Base-by-base conservation (phyloP, 2,888 invertebrate genomes). In the Stratiomys singularior region DNA sequence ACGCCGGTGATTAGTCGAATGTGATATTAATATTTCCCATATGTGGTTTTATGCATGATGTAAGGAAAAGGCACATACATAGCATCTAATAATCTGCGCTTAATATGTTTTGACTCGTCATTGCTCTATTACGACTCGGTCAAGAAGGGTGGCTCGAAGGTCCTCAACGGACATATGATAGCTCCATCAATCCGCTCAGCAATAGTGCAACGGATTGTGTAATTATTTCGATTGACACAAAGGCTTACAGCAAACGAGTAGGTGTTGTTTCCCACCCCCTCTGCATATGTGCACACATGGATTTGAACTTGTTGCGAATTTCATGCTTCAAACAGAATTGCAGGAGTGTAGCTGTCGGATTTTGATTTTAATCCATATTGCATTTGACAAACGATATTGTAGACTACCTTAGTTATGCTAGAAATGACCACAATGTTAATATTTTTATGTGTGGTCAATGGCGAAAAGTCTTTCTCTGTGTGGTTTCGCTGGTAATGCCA, bases 211-310 rank as follows among this genome's bases (percentile, higher is more conserved):
- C 58, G 60, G 23, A 21, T 37, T 74, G 74, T 74, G 74, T 58
- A 74, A 74, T 74, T 52, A 37, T 58, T 74, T 74, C 60, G 44
- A 37, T 74, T 74, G 60, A 74, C 74, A 74, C 37, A 60, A 58
- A 74, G 37, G 44, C 58, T 44, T 47, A 46, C 5, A 37, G 37
- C 9, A 7, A 44, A n/a, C 47, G 56, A 30, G 30, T 56, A 27
- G 56, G 56, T 56, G 28, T 72, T 28, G 28, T 25, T 1, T 11
- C 23, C n/a, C n/a, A n/a, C 15, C 7, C 52, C 52, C n/a, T 15
- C n/a, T 9, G 15, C 52, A 52, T 52, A 52, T 60, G 60, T 23
- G 60, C 25, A 25, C 23, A 25, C 2, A 52, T 23, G 23, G 9
- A n/a, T n/a, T n/a, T n/a, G 23, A 60, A 60, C 52, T 52, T 52